Conservation (phyloP, 2,888 invertebrate genomes). For the Venustoraphidia nigricollis region DNA sequence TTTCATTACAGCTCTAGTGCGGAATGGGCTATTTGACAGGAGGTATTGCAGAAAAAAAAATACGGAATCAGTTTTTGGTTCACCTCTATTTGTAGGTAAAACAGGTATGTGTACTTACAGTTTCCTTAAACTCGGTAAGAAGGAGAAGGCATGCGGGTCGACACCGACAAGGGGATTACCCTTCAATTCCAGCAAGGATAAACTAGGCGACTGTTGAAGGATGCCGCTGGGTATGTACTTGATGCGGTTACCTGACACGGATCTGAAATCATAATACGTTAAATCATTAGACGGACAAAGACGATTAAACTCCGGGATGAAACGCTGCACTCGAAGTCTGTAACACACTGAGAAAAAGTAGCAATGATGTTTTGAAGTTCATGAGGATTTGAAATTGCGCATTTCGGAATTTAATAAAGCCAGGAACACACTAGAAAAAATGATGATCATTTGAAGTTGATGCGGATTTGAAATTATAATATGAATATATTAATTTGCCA, state of each 20-base stretch:
- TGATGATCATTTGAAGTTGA: too few relatives aligned
- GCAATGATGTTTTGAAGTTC: too few relatives aligned
- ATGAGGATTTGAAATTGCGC: too few relatives aligned
- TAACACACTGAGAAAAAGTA: too few relatives aligned
- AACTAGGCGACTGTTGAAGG: slow-evolving; percentile 48
- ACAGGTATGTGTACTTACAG: slow-evolving; percentile 42
- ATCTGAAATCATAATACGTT: slow-evolving; percentile 34
- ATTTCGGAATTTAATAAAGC: too few relatives aligned
- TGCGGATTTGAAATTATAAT: too few relatives aligned
- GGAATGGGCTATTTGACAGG: not conserved
- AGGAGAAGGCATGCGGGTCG: slow-evolving; percentile 53
- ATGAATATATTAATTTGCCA: too few relatives aligned
- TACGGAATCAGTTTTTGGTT: slow-evolving; percentile 10
- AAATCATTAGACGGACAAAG: too few relatives aligned
- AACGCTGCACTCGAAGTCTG: too few relatives aligned
- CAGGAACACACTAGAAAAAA: too few relatives aligned
- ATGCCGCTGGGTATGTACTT: slow-evolving; percentile 54
- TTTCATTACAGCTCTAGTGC: not conserved
- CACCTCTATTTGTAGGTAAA: too few relatives aligned
- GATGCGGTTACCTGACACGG: slow-evolving; percentile 70
- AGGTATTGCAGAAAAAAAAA: slow-evolving; percentile 10
- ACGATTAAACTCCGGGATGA: too few relatives aligned
- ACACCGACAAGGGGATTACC: slow-evolving; percentile 66
- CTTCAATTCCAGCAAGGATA: slow-evolving; percentile 65
- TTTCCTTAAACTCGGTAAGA: slow-evolving; percentile 62